Evolutionary conservation across 53 echinoderm and acorn worm species (phyloP).

Genomic region (Temnopleurus reevesii): DNA sequence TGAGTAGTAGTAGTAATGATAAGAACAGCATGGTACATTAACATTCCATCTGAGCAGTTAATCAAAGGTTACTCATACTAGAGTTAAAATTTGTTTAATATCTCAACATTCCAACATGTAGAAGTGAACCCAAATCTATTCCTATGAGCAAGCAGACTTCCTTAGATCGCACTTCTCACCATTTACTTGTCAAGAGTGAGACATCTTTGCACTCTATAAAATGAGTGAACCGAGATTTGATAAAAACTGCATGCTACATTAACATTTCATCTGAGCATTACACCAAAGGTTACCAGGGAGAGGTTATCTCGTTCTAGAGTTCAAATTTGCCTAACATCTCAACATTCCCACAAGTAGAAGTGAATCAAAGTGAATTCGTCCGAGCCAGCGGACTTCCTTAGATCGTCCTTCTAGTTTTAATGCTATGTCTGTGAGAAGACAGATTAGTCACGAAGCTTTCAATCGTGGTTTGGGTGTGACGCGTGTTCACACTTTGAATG

Average conservation of each 20-base stretch:
- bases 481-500: not conserved
- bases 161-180: too few species aligned
- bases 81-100: too few species aligned
- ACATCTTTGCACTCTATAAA: too few species aligned
- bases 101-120: too few species aligned
- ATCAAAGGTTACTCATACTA: too few species aligned
- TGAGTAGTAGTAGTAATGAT: too few species aligned
- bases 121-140: too few species aligned
- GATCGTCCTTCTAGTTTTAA: not conserved
- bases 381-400: not conserved
- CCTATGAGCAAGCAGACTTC: too few species aligned
- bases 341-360: conserved; percentile 30
- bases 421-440: not conserved
- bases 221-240: too few species aligned
- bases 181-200: too few species aligned
- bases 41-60: too few species aligned
- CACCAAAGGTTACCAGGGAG: conserved; percentile 3
- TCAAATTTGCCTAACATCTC: not conserved
- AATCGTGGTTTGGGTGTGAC: not conserved
- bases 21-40: conserved; percentile 5
- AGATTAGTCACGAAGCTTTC: not conserved
- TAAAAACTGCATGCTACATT: not conserved
- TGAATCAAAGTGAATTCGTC: not conserved
- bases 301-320: not conserved
- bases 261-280: conserved; percentile 28